Percentiles rank a stretch among this genome's conserved stretches.
Evolutionary conservation across 1,140 invertebrate species (phyloP).

Genomic region (Drosophila pruinosa): DNA sequence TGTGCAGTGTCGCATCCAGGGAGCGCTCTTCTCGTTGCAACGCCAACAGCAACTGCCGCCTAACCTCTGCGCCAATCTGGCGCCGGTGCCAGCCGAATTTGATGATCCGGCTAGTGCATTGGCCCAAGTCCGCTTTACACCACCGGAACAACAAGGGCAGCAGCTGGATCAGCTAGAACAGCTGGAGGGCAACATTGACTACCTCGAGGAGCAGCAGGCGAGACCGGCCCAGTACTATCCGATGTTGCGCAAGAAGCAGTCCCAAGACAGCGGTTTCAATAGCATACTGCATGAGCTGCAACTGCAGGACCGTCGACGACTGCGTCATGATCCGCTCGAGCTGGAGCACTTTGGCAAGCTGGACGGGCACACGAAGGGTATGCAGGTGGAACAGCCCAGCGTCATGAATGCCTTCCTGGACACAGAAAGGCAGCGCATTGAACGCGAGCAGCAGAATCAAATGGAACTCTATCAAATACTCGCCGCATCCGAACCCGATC

Average conservation of each 20-base stretch:
- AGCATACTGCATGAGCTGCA: slow-evolving; percentile 52
- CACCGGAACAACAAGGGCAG: slow-evolving; percentile 85
- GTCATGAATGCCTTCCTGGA: slow-evolving; percentile 76
- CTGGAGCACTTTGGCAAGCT: slow-evolving; percentile 71
- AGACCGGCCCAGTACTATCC: slow-evolving; percentile 83
- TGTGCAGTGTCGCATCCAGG: slow-evolving; percentile 82
- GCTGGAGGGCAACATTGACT: slow-evolving; percentile 88
- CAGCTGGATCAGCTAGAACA: slow-evolving; percentile 83
- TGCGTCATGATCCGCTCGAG: slow-evolving; percentile 71
- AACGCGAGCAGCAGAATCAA: slow-evolving; percentile 64
- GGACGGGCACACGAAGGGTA: slow-evolving; percentile 51
- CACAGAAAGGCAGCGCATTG: slow-evolving; percentile 67
- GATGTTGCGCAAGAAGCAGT: slow-evolving; percentile 51
- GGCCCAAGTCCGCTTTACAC: slow-evolving; percentile 91
- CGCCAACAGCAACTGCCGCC: slow-evolving; percentile 75
- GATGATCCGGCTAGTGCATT: slow-evolving; percentile 86
- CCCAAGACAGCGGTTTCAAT: slow-evolving; percentile 47
- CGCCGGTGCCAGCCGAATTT: slow-evolving; percentile 71
- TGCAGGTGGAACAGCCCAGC: slow-evolving; percentile 62
- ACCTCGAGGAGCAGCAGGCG: slow-evolving; percentile 83
- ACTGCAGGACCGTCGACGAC: slow-evolving; percentile 64
- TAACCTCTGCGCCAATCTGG: slow-evolving; percentile 75
- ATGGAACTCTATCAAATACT: slow-evolving; percentile 74
- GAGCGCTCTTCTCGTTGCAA: slow-evolving; percentile 68
- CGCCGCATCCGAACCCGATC: slow-evolving; percentile 76